These are phyloP conservation scores for Guaruba guarouba DNA, from an alignment of 2,113 vertebrate genomes.

Conservation along the genomic window DNA sequence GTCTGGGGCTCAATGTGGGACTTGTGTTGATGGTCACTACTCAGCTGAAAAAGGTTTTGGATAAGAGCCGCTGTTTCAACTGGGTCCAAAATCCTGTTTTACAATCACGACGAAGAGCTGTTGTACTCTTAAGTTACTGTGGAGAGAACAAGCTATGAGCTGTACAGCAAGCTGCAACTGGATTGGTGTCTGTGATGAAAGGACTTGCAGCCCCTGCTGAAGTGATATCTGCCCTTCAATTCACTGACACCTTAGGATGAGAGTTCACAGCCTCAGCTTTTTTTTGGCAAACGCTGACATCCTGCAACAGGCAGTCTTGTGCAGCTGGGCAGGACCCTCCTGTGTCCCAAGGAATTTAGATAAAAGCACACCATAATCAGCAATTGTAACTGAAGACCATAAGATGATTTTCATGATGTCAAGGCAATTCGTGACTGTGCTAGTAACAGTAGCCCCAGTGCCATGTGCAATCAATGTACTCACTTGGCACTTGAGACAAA, in stretches of 20 bases:
- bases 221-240: background rate
- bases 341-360: background rate
- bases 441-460: background rate
- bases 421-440: background rate
- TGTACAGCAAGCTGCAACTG: background rate
- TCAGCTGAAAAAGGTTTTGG: background rate
- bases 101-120: background rate
- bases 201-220: rapidly evolving
- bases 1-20: background rate
- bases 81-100: background rate
- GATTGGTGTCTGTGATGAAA: background rate
- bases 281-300: rapidly evolving
- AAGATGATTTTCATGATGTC: background rate
- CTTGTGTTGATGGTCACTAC: background rate
- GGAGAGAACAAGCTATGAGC: background rate
- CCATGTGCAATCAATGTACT: background rate
- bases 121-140: background rate
- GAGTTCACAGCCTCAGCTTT: background rate
- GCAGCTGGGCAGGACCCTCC: background rate
- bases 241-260: rapidly evolving
- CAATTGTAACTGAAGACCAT: rapidly evolving
- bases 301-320: background rate
- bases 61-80: conserved; percentile 12
- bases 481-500: background rate
- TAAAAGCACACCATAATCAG: background rate